A percentile compares a stretch with the other conserved stretches of the same genome.
Conservation (phyloP, 1,140 invertebrate genomes). For the Akabosia matsudoensis region DNA sequence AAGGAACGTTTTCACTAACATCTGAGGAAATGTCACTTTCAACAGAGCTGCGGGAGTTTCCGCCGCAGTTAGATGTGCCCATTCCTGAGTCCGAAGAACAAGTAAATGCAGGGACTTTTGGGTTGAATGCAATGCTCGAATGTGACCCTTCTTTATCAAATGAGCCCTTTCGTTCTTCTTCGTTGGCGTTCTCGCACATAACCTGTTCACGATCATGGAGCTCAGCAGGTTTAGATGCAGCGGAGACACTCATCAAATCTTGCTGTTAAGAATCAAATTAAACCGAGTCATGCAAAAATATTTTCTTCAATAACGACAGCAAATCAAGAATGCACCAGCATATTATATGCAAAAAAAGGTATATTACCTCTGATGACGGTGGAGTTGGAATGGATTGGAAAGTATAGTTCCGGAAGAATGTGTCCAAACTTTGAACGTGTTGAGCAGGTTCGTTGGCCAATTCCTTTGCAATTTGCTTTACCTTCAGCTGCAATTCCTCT, state of each 20-base stretch:
- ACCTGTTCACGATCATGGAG: not conserved
- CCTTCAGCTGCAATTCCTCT: slow-evolving; percentile 43
- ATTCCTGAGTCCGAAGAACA: not conserved
- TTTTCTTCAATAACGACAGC: too few relatives aligned
- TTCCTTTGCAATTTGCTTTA: slow-evolving; percentile 42
- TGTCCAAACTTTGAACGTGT: slow-evolving; percentile 32
- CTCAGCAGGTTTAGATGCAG: not conserved
- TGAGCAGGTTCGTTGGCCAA: slow-evolving; percentile 26
- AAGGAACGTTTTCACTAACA: not conserved
- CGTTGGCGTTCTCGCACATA: too few relatives aligned
- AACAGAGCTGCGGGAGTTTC: not conserved
- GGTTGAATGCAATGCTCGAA: not conserved
- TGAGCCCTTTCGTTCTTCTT: too few relatives aligned
- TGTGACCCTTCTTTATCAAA: too few relatives aligned
- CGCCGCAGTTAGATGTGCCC: not conserved
- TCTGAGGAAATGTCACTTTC: not conserved
- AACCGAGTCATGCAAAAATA: too few relatives aligned
- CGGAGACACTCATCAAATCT: not conserved
- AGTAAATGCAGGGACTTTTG: not conserved
- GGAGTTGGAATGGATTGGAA: slow-evolving; percentile 3
- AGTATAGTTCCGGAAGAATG: slow-evolving; percentile 36
- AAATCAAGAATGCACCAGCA: too few relatives aligned
- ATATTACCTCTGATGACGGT: not conserved
- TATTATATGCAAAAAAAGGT: too few relatives aligned
- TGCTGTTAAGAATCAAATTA: not conserved